Conservation (phyloP, 2,113 vertebrate species). For the Phainopepla nitens region DNA sequence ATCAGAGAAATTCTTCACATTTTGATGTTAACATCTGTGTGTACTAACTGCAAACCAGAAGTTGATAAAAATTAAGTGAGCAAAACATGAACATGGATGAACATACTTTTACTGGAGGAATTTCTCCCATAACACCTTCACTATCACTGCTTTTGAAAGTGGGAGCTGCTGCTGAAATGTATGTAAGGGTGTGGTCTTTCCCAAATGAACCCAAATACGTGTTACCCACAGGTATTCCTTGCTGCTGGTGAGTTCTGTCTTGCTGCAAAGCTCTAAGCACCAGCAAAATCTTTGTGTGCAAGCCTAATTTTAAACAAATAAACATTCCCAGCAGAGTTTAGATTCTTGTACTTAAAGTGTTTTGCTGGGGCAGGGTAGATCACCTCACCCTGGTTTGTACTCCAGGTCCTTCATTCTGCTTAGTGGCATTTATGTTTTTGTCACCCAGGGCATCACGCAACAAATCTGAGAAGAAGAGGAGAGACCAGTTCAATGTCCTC, state of each 20-base stretch:
- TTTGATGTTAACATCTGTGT: background rate
- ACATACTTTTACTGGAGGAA: background rate
- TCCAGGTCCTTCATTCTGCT: background rate
- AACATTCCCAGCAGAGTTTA: background rate
- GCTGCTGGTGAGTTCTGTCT: background rate
- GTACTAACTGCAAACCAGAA: background rate
- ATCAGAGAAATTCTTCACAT: background rate
- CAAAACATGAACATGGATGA: background rate
- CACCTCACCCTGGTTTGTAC: background rate
- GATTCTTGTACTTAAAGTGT: background rate
- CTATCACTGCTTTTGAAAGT: background rate
- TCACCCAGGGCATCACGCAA: slow-evolving; percentile 76
- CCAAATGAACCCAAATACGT: background rate
- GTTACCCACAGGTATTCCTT: background rate
- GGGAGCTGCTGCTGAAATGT: background rate
- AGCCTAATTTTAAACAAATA: background rate
- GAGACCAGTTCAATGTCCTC: slow-evolving; percentile 82
- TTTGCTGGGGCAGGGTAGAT: background rate
- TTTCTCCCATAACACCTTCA: background rate
- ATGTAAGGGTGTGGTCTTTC: background rate
- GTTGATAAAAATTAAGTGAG: background rate
- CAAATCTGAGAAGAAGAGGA: slow-evolving; percentile 84
- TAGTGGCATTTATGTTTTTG: background rate
- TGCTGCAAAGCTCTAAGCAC: background rate
- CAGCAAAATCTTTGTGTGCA: background rate